phyloP scores from a whole-genome alignment of 2,113 vertebrate species.

The Lamprotornis superbus region DNA sequence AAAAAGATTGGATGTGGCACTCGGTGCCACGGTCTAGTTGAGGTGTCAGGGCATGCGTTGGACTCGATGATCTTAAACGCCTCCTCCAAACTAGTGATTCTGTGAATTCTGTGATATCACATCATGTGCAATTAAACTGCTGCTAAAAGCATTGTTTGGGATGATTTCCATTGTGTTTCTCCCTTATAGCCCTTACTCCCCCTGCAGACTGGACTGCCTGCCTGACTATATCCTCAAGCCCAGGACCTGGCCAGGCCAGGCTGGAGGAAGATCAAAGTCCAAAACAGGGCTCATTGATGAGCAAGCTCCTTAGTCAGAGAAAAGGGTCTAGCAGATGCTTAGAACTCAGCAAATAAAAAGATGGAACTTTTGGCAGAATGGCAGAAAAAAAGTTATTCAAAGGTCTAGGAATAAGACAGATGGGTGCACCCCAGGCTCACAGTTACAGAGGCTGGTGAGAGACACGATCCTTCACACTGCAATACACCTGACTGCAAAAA shows the following conservation, averaged over 20 bases:
- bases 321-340: not conserved
- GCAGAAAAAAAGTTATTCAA: not conserved
- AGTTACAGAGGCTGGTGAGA: not conserved
- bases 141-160: not conserved
- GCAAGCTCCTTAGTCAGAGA: not conserved
- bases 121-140: not conserved
- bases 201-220: not conserved
- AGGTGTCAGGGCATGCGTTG: not conserved
- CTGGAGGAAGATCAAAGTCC: not conserved
- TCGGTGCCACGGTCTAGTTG: not conserved
- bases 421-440: not conserved
- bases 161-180: not conserved
- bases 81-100: not conserved
- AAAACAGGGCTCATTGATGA: not conserved
- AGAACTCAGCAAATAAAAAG: not conserved
- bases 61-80: not conserved
- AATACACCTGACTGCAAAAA: not conserved
- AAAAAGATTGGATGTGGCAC: not conserved
- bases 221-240: not conserved
- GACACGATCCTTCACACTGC: not conserved
- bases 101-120: not conserved
- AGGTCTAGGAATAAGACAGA: not conserved
- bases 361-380: not conserved
- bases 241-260: not conserved
- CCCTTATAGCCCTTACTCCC: not conserved